Conservation (phyloP, 2,797 vertebrate genomes). For the Poecile montanus region DNA sequence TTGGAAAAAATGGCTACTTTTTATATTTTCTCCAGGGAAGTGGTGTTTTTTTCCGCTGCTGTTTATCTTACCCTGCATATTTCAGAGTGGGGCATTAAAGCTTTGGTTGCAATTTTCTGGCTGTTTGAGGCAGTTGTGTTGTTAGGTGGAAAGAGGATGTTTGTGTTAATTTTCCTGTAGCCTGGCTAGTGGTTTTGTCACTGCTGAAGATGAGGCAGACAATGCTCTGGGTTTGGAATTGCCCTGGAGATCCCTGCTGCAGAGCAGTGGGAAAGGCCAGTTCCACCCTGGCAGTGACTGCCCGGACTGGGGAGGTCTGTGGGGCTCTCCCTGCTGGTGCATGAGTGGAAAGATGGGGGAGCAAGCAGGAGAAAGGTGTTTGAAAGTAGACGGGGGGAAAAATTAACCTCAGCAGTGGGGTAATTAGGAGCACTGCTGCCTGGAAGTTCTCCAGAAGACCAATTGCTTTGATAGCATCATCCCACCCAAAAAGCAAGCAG, state of each 20-base stretch:
- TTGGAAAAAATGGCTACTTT: background rate
- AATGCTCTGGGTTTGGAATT: rapidly evolving
- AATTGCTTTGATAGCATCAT: background rate
- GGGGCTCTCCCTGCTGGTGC: background rate
- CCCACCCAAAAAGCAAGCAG: background rate
- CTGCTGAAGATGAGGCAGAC: background rate
- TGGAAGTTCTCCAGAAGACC: background rate
- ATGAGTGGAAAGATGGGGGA: background rate
- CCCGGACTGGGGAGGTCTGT: background rate
- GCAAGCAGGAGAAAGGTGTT: background rate
- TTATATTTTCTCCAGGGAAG: background rate
- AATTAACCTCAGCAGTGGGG: background rate
- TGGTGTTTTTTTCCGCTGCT: rapidly evolving
- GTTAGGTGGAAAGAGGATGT: background rate
- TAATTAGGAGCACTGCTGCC: background rate
- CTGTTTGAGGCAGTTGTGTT: rapidly evolving
- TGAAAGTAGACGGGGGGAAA: background rate
- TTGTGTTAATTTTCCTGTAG: background rate
- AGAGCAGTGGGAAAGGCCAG: background rate
- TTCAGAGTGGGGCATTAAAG: background rate
- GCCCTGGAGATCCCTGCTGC: background rate
- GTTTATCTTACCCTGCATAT: background rate
- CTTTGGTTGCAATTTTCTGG: background rate
- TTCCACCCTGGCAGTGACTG: background rate
- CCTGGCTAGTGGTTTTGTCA: background rate